Evolutionary conservation across 2,113 vertebrate species (phyloP).

Genomic region (Channa argus): DNA sequence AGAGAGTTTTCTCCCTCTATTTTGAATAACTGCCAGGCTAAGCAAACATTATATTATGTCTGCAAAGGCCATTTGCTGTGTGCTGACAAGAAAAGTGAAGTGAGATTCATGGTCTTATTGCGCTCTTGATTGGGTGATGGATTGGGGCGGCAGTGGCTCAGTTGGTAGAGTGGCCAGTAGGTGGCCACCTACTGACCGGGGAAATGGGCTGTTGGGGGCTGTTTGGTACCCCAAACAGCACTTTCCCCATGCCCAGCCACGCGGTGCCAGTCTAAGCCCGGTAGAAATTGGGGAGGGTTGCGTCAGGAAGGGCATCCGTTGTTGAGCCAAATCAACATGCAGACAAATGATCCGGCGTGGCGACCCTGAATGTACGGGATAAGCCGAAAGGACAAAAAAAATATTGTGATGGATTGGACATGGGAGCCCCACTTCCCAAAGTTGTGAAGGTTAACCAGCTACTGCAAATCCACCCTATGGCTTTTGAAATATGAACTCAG

Average conservation of each 20-base stretch:
- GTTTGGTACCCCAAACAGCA: too few species aligned
- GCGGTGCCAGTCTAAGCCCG: too few species aligned
- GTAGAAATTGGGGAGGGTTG: too few species aligned
- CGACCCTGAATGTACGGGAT: too few species aligned
- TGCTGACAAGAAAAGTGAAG: conserved; percentile 73
- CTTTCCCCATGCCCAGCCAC: too few species aligned
- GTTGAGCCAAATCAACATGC: too few species aligned
- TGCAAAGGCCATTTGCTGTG: conserved; percentile 56
- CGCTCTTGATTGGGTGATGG: conserved; percentile 75
- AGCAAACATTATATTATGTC: conserved; percentile 54
- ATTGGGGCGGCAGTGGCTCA: conserved; percentile 42
- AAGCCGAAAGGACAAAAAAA: too few species aligned
- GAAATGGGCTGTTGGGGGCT: too few species aligned
- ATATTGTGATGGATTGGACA: conserved; percentile 74
- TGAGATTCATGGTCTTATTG: conserved; percentile 76
- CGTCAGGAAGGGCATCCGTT: too few species aligned
- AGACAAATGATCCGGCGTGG: too few species aligned
- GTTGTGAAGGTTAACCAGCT: conserved; percentile 76
- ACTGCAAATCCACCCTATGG: conserved; percentile 50
- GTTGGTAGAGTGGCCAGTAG: too few species aligned
- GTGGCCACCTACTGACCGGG: too few species aligned
- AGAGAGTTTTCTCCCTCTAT: conserved; percentile 10
- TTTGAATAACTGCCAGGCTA: conserved; percentile 42
- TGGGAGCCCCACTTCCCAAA: conserved; percentile 57
- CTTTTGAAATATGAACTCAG: conserved; percentile 35